A percentile compares a stretch with the other conserved stretches of the same genome.
Evolutionary conservation across 2,888 invertebrate species (phyloP).

Genomic region (Deroplatys truncata): DNA sequence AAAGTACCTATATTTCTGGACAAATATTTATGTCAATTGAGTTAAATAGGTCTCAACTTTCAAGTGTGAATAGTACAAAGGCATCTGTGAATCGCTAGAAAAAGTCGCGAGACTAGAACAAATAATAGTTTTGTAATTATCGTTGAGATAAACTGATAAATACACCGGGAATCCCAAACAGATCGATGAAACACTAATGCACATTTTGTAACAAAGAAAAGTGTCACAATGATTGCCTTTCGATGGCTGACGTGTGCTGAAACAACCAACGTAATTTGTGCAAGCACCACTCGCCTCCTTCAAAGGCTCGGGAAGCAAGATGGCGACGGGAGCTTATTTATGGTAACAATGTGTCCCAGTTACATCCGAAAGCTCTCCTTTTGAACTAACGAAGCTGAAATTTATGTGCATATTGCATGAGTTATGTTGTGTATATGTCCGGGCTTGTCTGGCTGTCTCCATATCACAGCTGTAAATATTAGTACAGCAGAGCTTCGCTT

Average conservation of each 20-base stretch:
- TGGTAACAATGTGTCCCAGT: not conserved
- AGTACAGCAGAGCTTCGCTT: not conserved
- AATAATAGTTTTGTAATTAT: too few relatives aligned
- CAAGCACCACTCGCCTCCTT: not conserved
- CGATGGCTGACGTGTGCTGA: not conserved
- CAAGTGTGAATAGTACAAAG: too few relatives aligned
- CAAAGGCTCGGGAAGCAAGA: not conserved
- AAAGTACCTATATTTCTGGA: too few relatives aligned
- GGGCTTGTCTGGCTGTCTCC: not conserved
- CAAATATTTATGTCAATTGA: too few relatives aligned
- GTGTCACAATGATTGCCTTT: not conserved
- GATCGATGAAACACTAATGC: too few relatives aligned
- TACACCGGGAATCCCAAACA: too few relatives aligned
- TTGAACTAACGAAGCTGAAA: not conserved
- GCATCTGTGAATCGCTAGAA: too few relatives aligned
- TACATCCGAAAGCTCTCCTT: not conserved
- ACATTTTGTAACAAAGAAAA: too few relatives aligned
- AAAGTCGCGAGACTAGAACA: too few relatives aligned
- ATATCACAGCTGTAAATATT: not conserved
- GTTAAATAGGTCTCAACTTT: too few relatives aligned
- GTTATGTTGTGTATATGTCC: not conserved
- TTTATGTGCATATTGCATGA: not conserved
- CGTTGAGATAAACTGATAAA: too few relatives aligned
- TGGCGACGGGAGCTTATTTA: not conserved
- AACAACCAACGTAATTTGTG: not conserved